These are phyloP conservation scores for Aphidius gifuensis DNA, from an alignment of 1,140 invertebrate species.

Conservation along the genomic window DNA sequence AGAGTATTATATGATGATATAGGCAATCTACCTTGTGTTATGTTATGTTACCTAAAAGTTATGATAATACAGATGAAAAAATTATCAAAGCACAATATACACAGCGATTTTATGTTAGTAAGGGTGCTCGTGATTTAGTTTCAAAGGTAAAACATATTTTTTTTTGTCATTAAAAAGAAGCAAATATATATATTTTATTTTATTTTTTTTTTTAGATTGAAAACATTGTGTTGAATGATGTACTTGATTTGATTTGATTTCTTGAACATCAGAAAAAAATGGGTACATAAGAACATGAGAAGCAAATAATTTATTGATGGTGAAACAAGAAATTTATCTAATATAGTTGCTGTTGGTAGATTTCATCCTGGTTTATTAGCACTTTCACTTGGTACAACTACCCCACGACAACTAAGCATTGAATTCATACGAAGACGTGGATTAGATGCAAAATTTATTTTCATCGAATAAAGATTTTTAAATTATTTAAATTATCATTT, in stretches of 20 bases:
- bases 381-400: slow-evolving; percentile 28
- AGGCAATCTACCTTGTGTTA: slow-evolving; percentile 88
- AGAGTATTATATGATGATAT: slow-evolving; percentile 90
- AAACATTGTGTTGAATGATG: slow-evolving; percentile 82
- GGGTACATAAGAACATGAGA: slow-evolving; percentile 64
- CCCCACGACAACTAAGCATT: slow-evolving; percentile 41
- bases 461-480: slow-evolving; percentile 84
- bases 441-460: slow-evolving; percentile 94
- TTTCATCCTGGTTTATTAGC: slow-evolving; percentile 56
- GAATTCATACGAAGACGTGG: slow-evolving; percentile 95
- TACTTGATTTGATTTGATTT: slow-evolving; percentile 89
- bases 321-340: slow-evolving; percentile 76
- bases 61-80: slow-evolving; percentile 78
- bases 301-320: slow-evolving; percentile 70
- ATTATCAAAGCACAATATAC: slow-evolving; percentile 76
- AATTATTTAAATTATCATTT: slow-evolving; percentile 6
- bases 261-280: slow-evolving; percentile 81
- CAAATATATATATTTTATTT: no score
- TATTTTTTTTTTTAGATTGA: no score
- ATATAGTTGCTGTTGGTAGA: slow-evolving; percentile 79
- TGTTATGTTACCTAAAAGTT: slow-evolving; percentile 68
- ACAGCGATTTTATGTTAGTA: slow-evolving; percentile 72
- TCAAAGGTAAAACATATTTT: background rate
- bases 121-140: slow-evolving; percentile 70
- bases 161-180: background rate